phyloP scores from a whole-genome alignment of 2,888 invertebrate genomes.

The Heliconius ismenius region DNA sequence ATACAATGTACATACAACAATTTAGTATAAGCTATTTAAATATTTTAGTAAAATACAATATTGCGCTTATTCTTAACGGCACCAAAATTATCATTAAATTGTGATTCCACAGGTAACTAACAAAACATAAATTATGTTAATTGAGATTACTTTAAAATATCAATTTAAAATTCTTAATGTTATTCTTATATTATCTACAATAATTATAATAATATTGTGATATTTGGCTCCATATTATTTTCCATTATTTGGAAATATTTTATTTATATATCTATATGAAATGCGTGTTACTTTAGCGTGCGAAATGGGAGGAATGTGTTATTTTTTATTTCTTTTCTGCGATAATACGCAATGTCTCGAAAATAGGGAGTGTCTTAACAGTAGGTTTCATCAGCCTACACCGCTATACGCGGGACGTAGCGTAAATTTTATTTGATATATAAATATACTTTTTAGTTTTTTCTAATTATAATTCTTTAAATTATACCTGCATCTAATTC shows the following conservation, averaged over 20 bases:
- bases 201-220: conserved; percentile 62
- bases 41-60: conserved; percentile 39
- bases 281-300: conserved; percentile 45
- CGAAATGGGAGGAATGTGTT: too few relatives aligned
- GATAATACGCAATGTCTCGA: too few relatives aligned
- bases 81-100: conserved; percentile 61
- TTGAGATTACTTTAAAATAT: conserved; percentile 66
- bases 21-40: conserved; percentile 3
- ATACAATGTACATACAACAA: conserved; percentile 13
- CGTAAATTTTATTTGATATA: too few relatives aligned
- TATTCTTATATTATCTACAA: conserved; percentile 56
- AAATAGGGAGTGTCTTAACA: too few relatives aligned
- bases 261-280: conserved; percentile 47
- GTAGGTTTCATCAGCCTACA: too few relatives aligned
- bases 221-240: conserved; percentile 74
- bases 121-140: conserved; percentile 56
- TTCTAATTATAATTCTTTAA: conserved; percentile 37
- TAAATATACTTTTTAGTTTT: neutral
- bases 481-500: neutral
- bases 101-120: conserved; percentile 74
- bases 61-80: conserved; percentile 51
- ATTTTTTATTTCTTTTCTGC: too few relatives aligned
- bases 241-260: conserved; percentile 52
- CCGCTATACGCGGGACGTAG: too few relatives aligned
- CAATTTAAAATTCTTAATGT: conserved; percentile 36